Base-by-base conservation (phyloP, 1,140 invertebrate species). In the Amyelois transitella region DNA sequence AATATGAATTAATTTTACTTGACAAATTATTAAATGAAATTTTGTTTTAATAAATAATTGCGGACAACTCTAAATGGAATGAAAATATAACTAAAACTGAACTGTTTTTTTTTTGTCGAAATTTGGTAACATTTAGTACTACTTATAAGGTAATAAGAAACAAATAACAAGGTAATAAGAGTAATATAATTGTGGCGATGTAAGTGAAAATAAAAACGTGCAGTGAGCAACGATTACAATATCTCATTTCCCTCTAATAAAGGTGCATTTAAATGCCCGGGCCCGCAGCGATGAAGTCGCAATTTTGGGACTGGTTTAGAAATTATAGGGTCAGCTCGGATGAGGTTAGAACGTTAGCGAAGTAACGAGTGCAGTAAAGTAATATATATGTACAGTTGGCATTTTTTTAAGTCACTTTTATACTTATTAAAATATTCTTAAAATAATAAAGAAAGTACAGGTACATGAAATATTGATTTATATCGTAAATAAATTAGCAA, bases 251-350 rank as follows among this genome's bases (percentile, higher is more conserved):
- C 73, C 80, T 82, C 78, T 77, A 81, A 81, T 81, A 77, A 80
- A 76, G 72, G 71, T 75, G 66, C 73, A 85, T 85, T 85, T 85
- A 81, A 81, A 80, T 72, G 72, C 75, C 62, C 55, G 69, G 58
- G 50, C 81, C 77, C 51, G 66, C 58, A 77, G 79, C 77, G 58
- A 80, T 75, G 72, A 71, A 77, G 79, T 81, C 79, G 75, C 77
- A 86, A 86, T 86, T 87, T 86, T 55, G 75, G 69, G 84, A 87
- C 84, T 77, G 75, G 84, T 86, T 87, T 87, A 87, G 84, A 87
- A 87, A 87, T 87, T 87, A 87, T 81, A 87, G 81, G 81, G 81
- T 77, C 75, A 84, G 67, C 66, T 51, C 55, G 56, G 51, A 53
- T 68, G 60, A 69, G 72, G 66, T 82, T 77, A 77, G 75, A 61